phyloP scores from a whole-genome alignment of 2,113 vertebrate species.

The Ursus arctos region DNA sequence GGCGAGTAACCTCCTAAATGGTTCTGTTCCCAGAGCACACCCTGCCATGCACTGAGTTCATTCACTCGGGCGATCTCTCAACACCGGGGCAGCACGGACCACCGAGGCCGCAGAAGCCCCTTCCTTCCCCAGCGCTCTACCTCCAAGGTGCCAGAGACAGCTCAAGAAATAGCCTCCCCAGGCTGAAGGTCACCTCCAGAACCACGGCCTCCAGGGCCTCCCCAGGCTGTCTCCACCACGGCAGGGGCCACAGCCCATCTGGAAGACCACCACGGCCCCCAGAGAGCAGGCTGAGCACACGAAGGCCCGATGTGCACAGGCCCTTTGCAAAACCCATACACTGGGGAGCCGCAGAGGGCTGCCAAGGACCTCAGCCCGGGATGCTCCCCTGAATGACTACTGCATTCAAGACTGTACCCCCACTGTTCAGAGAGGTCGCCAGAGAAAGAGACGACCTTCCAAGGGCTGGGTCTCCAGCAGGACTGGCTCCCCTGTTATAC shows the following conservation, averaged over 20 bases:
- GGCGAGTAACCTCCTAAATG: not conserved
- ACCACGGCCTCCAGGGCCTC: accelerated
- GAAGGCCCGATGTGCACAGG: not conserved
- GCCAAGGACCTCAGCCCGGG: not conserved
- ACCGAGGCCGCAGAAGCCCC: not conserved
- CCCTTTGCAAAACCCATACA: not conserved
- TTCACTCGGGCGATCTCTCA: accelerated
- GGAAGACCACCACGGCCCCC: not conserved
- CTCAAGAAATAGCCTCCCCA: not conserved
- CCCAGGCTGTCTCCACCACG: accelerated
- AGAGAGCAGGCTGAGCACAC: no score
- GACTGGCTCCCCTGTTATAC: accelerated
- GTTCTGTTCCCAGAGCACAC: not conserved
- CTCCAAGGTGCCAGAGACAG: not conserved
- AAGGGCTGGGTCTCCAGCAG: no score
- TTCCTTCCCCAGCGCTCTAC: no score
- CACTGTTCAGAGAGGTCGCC: not conserved
- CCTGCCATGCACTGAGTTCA: not conserved
- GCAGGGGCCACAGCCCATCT: accelerated
- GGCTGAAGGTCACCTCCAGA: not conserved
- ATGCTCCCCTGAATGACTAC: not conserved
- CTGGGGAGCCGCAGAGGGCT: not conserved
- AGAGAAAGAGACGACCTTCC: not conserved
- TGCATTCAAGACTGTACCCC: not conserved
- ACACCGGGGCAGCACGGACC: accelerated